These are phyloP conservation scores for Larimichthys crocea DNA, from an alignment of 2,113 vertebrate genomes.

Conservation along the genomic window DNA sequence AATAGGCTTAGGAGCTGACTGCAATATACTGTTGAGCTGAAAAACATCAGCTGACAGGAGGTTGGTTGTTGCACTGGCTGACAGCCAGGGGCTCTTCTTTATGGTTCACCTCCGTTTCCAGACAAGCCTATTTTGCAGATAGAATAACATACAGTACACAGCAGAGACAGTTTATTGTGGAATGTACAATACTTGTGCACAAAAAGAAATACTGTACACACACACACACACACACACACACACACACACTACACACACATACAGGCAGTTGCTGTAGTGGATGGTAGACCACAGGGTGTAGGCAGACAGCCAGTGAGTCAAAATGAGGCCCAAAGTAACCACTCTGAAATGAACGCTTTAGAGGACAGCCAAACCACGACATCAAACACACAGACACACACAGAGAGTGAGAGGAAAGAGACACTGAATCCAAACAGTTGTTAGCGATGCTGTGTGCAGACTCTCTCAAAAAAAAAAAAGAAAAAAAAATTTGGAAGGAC, in stretches of 20 bases:
- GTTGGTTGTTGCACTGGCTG: constrained; percentile 27
- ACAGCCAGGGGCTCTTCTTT: constrained; percentile 40
- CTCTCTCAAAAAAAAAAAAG: constrained; percentile 15
- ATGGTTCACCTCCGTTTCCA: constrained; percentile 45
- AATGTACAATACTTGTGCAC: constrained; percentile 53
- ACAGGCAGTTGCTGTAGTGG: constrained; percentile 79
- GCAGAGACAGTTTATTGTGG: constrained; percentile 41
- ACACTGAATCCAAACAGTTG: constrained; percentile 66
- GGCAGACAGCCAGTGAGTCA: constrained; percentile 88
- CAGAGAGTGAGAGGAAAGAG: constrained; percentile 58
- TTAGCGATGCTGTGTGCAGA: constrained; percentile 59
- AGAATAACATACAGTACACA: constrained; percentile 36
- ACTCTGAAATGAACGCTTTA: constrained; percentile 87
- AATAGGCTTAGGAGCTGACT: constrained; percentile 40
- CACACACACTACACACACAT: constrained; percentile 28
- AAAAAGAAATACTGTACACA: constrained; percentile 49
- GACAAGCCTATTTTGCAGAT: constrained; percentile 41
- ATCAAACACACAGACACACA: constrained; percentile 87
- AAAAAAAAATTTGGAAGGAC: constrained; percentile 37
- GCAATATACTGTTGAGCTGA: constrained; percentile 30
- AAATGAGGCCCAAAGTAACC: constrained; percentile 86
- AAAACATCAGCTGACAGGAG: constrained; percentile 66
- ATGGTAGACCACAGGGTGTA: constrained; percentile 85
- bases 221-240: constrained; percentile 8
- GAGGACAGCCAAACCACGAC: constrained; percentile 91